phyloP scores from a whole-genome alignment of 2,888 invertebrate species.

The Andrena hattorfiana region DNA sequence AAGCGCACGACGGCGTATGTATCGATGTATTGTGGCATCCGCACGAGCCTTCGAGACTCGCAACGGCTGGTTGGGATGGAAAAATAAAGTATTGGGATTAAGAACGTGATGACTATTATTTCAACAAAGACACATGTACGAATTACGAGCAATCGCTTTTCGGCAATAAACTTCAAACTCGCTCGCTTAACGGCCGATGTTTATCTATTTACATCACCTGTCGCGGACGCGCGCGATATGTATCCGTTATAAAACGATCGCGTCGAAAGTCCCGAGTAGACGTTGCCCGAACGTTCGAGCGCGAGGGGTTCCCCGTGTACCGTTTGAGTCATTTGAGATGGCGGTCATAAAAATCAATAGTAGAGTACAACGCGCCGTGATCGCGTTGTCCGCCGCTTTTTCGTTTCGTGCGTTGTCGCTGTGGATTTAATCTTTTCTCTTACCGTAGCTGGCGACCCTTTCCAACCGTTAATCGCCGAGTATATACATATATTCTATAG shows the following conservation, averaged over 20 bases:
- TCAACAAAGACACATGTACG: conserved; percentile 5
- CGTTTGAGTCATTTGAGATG: conserved; percentile 14
- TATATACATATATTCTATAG: not conserved
- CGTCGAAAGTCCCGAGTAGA: too few relatives aligned
- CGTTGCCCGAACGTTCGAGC: too few relatives aligned
- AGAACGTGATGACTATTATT: conserved; percentile 65
- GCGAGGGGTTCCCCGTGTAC: not conserved
- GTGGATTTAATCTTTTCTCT: conserved; percentile 41
- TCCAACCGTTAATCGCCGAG: conserved; percentile 1
- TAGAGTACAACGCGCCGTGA: conserved; percentile 36
- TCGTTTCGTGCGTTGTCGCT: conserved; percentile 14
- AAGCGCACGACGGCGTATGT: conserved; percentile 99
- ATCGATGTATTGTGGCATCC: conserved; percentile 99
- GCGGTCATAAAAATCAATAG: conserved; percentile 66
- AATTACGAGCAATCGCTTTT: too few relatives aligned
- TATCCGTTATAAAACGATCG: too few relatives aligned
- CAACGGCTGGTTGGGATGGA: conserved; percentile 99
- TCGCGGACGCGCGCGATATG: too few relatives aligned
- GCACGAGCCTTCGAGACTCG: conserved; percentile 98
- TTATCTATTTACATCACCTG: too few relatives aligned
- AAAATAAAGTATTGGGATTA: conserved; percentile 99
- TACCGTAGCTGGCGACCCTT: not conserved
- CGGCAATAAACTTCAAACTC: too few relatives aligned
- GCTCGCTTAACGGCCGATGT: too few relatives aligned
- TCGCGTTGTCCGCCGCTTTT: conserved; percentile 55